These are phyloP conservation scores for Arrhamphus sclerolepis DNA, from an alignment of 2,797 vertebrate genomes.

Conservation along the genomic window DNA sequence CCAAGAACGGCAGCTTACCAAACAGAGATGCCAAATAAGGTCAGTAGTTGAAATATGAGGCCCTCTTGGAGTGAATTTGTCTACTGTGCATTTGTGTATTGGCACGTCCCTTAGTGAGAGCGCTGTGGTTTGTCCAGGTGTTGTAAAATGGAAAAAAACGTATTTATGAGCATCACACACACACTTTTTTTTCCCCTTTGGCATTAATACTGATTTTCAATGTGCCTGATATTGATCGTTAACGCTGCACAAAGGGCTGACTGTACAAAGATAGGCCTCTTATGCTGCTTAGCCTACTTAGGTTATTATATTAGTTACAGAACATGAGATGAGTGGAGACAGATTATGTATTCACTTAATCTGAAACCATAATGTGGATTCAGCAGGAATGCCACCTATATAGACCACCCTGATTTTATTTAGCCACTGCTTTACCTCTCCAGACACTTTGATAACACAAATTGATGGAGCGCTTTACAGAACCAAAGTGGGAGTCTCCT, in stretches of 20 bases:
- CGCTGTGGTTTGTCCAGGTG: too few relatives aligned
- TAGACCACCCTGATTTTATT: constrained; percentile 2
- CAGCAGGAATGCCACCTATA: constrained; percentile 14
- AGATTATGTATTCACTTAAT: constrained; percentile 34
- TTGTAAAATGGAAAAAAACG: neutral
- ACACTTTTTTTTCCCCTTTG: neutral
- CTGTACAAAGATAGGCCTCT: constrained; percentile 41
- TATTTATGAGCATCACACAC: neutral
- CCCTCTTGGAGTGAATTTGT: too few relatives aligned
- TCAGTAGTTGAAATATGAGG: too few relatives aligned
- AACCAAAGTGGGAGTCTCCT: constrained; percentile 10
- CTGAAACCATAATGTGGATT: constrained; percentile 19
- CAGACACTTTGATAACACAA: neutral
- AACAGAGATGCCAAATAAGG: too few relatives aligned
- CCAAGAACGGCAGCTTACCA: too few relatives aligned
- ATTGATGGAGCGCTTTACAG: neutral
- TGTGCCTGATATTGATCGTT: constrained; percentile 18
- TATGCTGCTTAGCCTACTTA: constrained; percentile 45
- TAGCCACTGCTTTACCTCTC: neutral
- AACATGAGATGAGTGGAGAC: constrained; percentile 43
- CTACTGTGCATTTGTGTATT: too few relatives aligned
- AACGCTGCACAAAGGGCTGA: constrained; percentile 33
- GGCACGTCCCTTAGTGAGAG: too few relatives aligned
- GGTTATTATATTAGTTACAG: constrained; percentile 43
- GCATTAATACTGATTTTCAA: neutral